phyloP scores from a whole-genome alignment of 2,113 vertebrate species.

The Terrapene triunguis region DNA sequence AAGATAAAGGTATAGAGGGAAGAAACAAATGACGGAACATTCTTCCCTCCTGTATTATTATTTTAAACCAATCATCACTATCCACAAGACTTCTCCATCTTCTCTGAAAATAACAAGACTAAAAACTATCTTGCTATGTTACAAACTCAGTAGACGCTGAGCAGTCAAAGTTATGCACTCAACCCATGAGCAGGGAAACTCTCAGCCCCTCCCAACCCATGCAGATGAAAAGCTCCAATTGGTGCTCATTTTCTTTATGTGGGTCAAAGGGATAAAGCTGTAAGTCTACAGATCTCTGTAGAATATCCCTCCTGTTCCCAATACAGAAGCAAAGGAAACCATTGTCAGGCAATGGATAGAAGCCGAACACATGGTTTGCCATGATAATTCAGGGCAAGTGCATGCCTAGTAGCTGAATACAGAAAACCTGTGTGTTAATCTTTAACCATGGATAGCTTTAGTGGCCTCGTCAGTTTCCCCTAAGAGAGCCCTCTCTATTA shows the following conservation, averaged over 20 bases:
- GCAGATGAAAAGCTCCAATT: not conserved
- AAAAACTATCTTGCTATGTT: not conserved
- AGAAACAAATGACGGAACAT: not conserved
- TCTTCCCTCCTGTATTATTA: conserved; percentile 19
- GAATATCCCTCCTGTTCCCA: not conserved
- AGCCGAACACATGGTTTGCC: rapidly evolving
- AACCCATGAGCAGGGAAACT: not conserved
- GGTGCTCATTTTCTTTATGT: not conserved
- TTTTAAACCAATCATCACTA: not conserved
- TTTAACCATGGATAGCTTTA: not conserved
- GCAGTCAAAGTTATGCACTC: not conserved
- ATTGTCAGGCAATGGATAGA: not conserved
- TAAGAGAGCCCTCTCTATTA: not conserved
- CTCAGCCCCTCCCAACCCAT: not conserved
- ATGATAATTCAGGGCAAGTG: rapidly evolving
- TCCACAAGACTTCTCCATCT: not conserved
- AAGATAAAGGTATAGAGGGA: not conserved
- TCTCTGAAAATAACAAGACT: not conserved
- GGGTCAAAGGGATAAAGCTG: rapidly evolving
- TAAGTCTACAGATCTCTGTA: not conserved
- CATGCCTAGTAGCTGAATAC: not conserved
- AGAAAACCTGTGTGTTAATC: rapidly evolving
- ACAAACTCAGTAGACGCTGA: not conserved
- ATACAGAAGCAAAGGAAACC: not conserved
- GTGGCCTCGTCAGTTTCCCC: not conserved